These are phyloP conservation scores for Picus viridis DNA, from an alignment of 2,797 vertebrate species.

Conservation along the genomic window DNA sequence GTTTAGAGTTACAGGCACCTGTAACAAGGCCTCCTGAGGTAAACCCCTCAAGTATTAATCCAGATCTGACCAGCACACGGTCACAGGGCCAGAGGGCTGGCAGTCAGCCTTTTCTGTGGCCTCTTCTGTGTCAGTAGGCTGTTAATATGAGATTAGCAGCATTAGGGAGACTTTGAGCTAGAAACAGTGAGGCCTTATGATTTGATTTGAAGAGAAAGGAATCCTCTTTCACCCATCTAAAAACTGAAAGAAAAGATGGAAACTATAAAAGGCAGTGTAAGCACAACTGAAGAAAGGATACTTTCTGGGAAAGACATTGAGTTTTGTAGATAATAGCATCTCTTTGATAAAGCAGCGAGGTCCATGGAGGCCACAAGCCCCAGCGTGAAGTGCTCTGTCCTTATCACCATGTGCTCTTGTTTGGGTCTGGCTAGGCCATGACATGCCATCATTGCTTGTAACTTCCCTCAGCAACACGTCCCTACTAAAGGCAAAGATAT, in stretches of 20 bases:
- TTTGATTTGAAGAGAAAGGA: conserved; percentile 21
- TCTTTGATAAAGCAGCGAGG: background rate
- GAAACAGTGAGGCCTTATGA: conserved; percentile 1
- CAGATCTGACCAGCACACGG: conserved; percentile 49
- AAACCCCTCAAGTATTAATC: conserved; percentile 72
- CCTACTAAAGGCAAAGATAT: background rate
- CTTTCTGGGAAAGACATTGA: background rate
- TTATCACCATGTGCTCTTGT: background rate
- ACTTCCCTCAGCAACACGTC: background rate
- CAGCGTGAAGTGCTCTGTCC: rapidly evolving
- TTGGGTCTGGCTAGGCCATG: background rate
- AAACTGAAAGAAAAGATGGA: background rate
- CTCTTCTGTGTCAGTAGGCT: conserved; percentile 66
- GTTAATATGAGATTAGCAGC: conserved; percentile 59
- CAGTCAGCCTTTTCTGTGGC: conserved; percentile 41
- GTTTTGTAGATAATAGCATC: background rate
- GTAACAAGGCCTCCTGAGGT: conserved; percentile 46
- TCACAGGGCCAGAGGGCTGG: conserved; percentile 58
- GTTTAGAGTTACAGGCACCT: conserved; percentile 53
- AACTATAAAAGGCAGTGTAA: background rate
- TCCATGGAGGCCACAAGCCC: background rate
- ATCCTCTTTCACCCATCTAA: background rate
- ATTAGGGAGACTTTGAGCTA: conserved; percentile 37
- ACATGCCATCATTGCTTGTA: background rate
- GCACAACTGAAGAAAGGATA: background rate